Evolutionary conservation across 2,888 invertebrate genomes (phyloP).

Genomic region (Phaedon cochleariae): DNA sequence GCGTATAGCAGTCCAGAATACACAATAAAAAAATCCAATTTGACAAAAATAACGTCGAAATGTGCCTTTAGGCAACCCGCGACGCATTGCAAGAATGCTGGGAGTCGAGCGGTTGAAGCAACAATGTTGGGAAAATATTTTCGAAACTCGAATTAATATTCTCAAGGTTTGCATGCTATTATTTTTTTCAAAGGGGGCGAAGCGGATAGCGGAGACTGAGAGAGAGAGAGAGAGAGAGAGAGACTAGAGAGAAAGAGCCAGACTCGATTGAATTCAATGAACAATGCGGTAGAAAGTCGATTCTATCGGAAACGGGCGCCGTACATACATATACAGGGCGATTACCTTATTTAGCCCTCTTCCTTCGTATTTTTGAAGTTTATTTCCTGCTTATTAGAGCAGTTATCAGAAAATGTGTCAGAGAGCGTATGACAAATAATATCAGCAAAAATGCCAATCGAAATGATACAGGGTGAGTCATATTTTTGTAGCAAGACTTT

Average conservation of each 20-base stretch:
- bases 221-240: background rate
- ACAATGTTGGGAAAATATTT: constrained; percentile 47
- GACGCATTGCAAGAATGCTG: background rate
- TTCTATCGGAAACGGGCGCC: constrained; percentile 13
- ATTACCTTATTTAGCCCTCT: background rate
- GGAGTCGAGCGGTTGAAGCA: constrained; percentile 18
- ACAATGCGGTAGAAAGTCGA: constrained; percentile 19
- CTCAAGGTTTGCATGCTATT: constrained; percentile 38
- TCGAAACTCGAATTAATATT: constrained; percentile 39
- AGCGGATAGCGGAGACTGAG: too few relatives aligned
- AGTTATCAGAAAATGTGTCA: too few relatives aligned
- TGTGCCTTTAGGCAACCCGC: background rate
- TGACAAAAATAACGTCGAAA: background rate
- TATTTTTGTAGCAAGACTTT: too few relatives aligned
- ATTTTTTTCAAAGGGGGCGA: constrained; percentile 4
- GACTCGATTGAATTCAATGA: constrained; percentile 7
- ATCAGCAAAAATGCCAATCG: too few relatives aligned
- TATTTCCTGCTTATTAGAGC: too few relatives aligned
- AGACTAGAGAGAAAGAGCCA: background rate
- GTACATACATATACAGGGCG: constrained; percentile 8
- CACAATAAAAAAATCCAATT: background rate
- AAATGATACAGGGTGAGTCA: too few relatives aligned
- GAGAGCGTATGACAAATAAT: too few relatives aligned
- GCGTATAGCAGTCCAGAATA: too few relatives aligned
- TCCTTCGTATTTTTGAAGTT: too few relatives aligned